Evolutionary conservation across 1,140 invertebrate species (phyloP).

Genomic region (Ceratitis capitata): DNA sequence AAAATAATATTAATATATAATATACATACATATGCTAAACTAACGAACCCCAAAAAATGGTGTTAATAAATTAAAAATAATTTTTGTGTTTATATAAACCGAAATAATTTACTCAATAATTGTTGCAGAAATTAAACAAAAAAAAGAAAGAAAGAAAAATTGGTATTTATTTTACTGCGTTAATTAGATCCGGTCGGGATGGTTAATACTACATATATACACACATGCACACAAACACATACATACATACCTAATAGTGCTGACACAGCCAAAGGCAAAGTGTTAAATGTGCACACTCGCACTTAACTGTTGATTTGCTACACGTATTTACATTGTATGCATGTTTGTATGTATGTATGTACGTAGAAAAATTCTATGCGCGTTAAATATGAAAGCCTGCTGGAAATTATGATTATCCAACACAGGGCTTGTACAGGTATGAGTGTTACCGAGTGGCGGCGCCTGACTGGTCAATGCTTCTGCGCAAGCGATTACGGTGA

Average conservation of each 20-base stretch:
- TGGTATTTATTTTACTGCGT: neutral
- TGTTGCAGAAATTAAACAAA: neutral
- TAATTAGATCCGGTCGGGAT: slow-evolving; percentile 23
- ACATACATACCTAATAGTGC: too few relatives aligned
- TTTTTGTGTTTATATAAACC: neutral
- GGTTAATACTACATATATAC: neutral
- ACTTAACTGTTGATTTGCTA: neutral
- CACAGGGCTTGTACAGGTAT: too few relatives aligned
- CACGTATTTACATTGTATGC: neutral
- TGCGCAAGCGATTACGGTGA: neutral
- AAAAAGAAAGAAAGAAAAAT: too few relatives aligned
- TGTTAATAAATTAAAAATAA: neutral
- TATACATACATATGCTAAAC: neutral
- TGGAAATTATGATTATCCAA: too few relatives aligned
- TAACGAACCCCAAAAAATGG: neutral
- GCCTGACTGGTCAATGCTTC: neutral
- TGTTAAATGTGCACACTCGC: neutral
- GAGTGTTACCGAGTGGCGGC: too few relatives aligned
- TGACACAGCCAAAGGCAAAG: slow-evolving; percentile 6
- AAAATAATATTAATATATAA: neutral
- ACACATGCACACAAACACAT: too few relatives aligned
- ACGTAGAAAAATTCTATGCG: too few relatives aligned
- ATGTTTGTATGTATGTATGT: neutral
- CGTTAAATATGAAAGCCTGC: too few relatives aligned
- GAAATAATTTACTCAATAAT: neutral